A percentile compares a stretch with the other conserved stretches of the same genome.
phyloP scores from a whole-genome alignment of 2,888 invertebrate species.

The Phortica okadai region DNA sequence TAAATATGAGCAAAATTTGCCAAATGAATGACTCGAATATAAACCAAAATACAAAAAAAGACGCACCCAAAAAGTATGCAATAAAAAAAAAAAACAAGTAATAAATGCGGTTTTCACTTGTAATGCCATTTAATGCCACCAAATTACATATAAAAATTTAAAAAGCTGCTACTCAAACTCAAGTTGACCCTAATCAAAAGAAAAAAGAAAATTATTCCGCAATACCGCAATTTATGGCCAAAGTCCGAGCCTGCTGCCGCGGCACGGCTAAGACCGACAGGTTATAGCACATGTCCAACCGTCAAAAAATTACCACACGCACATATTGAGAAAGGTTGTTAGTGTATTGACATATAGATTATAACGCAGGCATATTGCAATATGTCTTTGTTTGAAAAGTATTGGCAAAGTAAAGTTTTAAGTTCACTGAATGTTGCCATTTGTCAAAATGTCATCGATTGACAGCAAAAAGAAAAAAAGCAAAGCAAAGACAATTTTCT shows the following conservation, averaged over 20 bases:
- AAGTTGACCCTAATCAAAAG: slow-evolving; percentile 11
- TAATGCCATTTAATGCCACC: slow-evolving; percentile 6
- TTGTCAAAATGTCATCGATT: not conserved
- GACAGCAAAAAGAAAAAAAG: not conserved
- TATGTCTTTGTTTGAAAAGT: not conserved
- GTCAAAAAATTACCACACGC: not conserved
- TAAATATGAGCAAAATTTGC: not conserved
- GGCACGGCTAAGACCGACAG: not conserved
- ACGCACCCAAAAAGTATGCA: not conserved
- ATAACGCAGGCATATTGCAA: not conserved
- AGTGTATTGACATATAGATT: not conserved
- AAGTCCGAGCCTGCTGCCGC: not conserved
- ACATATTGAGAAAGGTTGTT: not conserved
- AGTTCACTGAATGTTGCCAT: not conserved
- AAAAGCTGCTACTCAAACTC: not conserved
- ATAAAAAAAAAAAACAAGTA: not conserved
- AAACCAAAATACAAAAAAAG: not conserved
- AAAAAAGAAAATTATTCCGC: not conserved
- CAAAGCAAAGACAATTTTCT: not conserved
- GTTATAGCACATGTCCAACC: not conserved
- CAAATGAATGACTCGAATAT: not conserved
- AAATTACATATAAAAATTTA: slow-evolving; percentile 1
- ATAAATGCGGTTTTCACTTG: not conserved
- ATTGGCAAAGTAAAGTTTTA: not conserved
- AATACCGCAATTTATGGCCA: not conserved